These are phyloP conservation scores for Ceramica pisi DNA, from an alignment of 2,888 invertebrate species.

Conservation along the genomic window DNA sequence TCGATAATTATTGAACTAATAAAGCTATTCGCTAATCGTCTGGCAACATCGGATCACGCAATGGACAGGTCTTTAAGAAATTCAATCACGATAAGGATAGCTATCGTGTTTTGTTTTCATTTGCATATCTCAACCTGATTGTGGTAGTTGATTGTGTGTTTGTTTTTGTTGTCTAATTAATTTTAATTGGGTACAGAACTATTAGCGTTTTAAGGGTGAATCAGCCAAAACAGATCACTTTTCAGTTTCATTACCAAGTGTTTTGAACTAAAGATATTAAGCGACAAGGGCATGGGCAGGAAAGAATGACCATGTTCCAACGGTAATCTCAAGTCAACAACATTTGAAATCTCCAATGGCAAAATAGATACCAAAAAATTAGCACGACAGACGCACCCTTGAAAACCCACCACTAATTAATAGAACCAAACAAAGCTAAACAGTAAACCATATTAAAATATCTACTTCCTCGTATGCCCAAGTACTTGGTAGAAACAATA, in stretches of 20 bases:
- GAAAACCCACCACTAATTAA: slow-evolving; percentile 43
- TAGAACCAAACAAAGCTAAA: slow-evolving; percentile 8
- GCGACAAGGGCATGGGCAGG: background rate
- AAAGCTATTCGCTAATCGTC: slow-evolving; percentile 57
- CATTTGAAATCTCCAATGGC: background rate
- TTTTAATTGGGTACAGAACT: slow-evolving; percentile 16
- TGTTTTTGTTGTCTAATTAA: slow-evolving; percentile 19
- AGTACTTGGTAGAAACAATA: slow-evolving; percentile 37
- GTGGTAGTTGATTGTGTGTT: slow-evolving; percentile 13
- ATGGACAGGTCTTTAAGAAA: slow-evolving; percentile 58
- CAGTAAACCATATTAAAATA: slow-evolving; percentile 35
- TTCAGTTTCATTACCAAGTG: background rate
- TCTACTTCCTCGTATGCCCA: slow-evolving; percentile 63
- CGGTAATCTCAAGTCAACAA: fast-evolving
- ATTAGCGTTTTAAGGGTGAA: background rate
- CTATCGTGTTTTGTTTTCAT: slow-evolving; percentile 50
- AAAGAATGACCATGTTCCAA: background rate
- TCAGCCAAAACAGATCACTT: background rate
- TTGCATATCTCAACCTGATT: slow-evolving; percentile 52
- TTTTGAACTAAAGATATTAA: background rate
- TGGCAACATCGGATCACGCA: slow-evolving; percentile 60
- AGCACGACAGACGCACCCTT: background rate
- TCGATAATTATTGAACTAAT: slow-evolving; percentile 51
- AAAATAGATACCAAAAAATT: background rate
- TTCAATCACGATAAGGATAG: slow-evolving; percentile 51